These are phyloP conservation scores for Hemitrygon akajei DNA, from an alignment of 2,797 vertebrate species.

Conservation along the genomic window DNA sequence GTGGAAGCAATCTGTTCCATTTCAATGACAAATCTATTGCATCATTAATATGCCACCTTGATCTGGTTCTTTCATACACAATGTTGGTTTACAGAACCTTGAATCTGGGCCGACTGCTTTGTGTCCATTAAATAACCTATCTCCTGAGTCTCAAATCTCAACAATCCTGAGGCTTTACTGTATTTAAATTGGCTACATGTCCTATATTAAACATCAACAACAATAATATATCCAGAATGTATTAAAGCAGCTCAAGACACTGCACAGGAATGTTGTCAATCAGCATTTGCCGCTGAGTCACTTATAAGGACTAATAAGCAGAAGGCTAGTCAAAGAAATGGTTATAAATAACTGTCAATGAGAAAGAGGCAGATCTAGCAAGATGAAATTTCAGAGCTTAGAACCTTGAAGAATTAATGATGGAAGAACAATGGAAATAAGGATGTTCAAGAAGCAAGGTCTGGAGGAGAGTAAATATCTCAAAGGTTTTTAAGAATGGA, in stretches of 20 bases:
- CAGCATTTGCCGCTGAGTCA: background rate
- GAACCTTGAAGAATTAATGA: background rate
- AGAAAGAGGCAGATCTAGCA: background rate
- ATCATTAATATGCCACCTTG: constrained; percentile 33
- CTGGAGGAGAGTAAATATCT: background rate
- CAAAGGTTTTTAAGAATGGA: background rate
- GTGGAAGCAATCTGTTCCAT: constrained; percentile 25
- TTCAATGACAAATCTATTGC: constrained; percentile 25
- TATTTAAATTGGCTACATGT: background rate
- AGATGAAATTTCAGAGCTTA: background rate
- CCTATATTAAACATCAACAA: background rate
- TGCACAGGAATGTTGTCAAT: background rate
- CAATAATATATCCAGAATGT: background rate
- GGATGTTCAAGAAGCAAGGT: background rate
- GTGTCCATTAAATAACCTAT: background rate
- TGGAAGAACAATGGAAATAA: background rate
- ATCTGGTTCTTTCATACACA: background rate
- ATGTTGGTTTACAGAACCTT: background rate
- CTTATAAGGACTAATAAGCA: background rate
- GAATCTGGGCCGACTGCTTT: background rate
- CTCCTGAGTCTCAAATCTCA: background rate
- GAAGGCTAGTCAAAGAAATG: background rate
- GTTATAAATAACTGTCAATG: background rate
- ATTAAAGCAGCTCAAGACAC: too few species aligned
- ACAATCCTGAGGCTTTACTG: background rate